Evolutionary conservation across 2,888 invertebrate genomes (phyloP).

Genomic region (Lymantria monacha): DNA sequence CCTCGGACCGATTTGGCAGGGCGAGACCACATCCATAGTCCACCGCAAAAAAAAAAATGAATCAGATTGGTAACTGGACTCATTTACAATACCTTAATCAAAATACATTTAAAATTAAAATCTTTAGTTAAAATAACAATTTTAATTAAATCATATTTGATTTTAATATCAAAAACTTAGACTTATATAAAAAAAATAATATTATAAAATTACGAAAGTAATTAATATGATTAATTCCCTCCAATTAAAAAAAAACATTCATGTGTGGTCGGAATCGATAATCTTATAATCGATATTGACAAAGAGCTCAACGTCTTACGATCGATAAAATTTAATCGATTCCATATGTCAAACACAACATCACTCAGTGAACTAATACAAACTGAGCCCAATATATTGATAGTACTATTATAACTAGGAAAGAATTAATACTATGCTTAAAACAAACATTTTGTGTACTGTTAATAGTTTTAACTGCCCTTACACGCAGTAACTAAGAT

Average conservation of each 20-base stretch:
- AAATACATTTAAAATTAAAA: no score
- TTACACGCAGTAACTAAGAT: constrained; percentile 47
- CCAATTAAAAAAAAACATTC: constrained; percentile 4
- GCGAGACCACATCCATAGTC: no score
- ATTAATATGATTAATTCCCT: constrained; percentile 14
- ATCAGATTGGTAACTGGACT: no score
- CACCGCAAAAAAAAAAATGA: no score
- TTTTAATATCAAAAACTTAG: no score
- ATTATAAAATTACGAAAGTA: no score
- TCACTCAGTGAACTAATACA: constrained; percentile 31
- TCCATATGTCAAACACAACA: constrained; percentile 38
- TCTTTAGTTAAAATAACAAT: no score
- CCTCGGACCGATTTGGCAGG: no score
- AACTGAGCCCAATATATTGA: constrained; percentile 36
- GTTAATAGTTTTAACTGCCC: constrained; percentile 55
- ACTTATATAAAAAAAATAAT: no score
- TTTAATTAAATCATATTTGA: no score
- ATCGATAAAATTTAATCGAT: constrained; percentile 45
- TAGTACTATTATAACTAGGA: constrained; percentile 29
- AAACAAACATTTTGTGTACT: constrained; percentile 52
- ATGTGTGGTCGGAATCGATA: constrained; percentile 25
- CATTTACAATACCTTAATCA: no score
- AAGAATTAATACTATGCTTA: constrained; percentile 30
- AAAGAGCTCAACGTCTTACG: constrained; percentile 24
- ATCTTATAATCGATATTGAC: constrained; percentile 33